Base-by-base conservation (phyloP, 2,113 vertebrate genomes). In the Etheostoma spectabile region DNA sequence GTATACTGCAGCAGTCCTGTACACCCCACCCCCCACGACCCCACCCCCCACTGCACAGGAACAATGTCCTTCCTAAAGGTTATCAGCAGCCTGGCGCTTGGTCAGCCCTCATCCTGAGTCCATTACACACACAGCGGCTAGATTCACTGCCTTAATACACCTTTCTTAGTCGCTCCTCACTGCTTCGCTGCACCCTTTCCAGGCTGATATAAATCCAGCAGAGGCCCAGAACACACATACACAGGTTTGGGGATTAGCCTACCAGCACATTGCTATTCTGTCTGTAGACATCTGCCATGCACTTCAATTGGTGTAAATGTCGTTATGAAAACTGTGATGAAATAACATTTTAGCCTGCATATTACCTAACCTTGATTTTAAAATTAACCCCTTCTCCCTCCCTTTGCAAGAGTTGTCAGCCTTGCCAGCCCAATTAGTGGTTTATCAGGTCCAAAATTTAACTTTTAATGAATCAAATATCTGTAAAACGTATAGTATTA, bases 51-150 rank as follows among this genome's bases (percentile, higher is more conserved):
- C 77, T 72, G 85, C 85, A 87, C 87, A 80, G 86, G 88, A 92
- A 94, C 92, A 88, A 91, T 89, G 93, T 93, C 94, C 95, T 94
- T 95, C 93, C 87, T 88, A 94, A 93, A 94, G 95, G 95, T 95
- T 94, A 94, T 92, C 92, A 90, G 92, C 91, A 92, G 93, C 89
- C 84, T 19, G 79, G 74, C 88, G 84, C 92, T 91, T 90, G 93
- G 93, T 93, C 90, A 83, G 92, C 89, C 86, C 91, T 93, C 92
- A 91, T 94, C 92, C 93, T 79, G 93, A 94, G 89, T 94, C 94
- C 89, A 94, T 95, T 93, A 94, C 92, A 92, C 90, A 91, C 90
- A 90, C 68, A 85, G 88, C 46, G 52, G 74, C 22, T 63, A 89
- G 93, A 93, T 92, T 93, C 90, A 74, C 82, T 77, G 88, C 87